phyloP scores from a whole-genome alignment of 2,113 vertebrate species.

The Ictalurus punctatus region DNA sequence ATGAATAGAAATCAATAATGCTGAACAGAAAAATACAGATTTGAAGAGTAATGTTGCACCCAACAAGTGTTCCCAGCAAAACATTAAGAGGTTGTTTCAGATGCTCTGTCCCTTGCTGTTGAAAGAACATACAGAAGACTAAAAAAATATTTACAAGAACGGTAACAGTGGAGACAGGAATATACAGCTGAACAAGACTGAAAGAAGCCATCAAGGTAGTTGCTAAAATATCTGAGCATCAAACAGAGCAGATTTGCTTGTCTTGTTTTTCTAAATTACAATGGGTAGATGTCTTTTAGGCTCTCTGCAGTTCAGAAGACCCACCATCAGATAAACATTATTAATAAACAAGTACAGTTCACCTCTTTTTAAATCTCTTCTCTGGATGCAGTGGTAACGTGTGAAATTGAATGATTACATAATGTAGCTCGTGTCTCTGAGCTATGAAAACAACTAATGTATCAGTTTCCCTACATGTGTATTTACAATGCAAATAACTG shows the following conservation, averaged over 20 bases:
- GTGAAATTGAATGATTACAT: neutral
- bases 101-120: neutral
- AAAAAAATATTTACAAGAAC: slow-evolving; percentile 54
- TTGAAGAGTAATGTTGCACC: slow-evolving; percentile 30
- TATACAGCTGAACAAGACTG: slow-evolving; percentile 23
- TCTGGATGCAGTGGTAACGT: neutral
- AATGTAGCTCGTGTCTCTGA: neutral
- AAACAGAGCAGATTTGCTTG: neutral
- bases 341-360: neutral
- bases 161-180: slow-evolving; percentile 23
- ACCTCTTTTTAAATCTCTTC: neutral
- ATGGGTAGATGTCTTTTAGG: neutral
- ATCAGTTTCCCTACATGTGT: neutral
- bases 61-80: slow-evolving; percentile 51
- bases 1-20: fast-evolving
- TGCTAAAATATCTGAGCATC: neutral
- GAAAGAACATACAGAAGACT: slow-evolving; percentile 45
- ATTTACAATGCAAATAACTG: slow-evolving; percentile 32
- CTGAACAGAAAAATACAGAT: neutral
- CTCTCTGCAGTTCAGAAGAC: neutral
- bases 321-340: neutral
- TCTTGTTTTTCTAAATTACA: neutral
- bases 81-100: slow-evolving; percentile 57
- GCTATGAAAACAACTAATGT: neutral
- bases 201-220: neutral